These are phyloP conservation scores for Catamblyrhynchus diadema DNA, from an alignment of 2,797 vertebrate genomes.

Conservation along the genomic window DNA sequence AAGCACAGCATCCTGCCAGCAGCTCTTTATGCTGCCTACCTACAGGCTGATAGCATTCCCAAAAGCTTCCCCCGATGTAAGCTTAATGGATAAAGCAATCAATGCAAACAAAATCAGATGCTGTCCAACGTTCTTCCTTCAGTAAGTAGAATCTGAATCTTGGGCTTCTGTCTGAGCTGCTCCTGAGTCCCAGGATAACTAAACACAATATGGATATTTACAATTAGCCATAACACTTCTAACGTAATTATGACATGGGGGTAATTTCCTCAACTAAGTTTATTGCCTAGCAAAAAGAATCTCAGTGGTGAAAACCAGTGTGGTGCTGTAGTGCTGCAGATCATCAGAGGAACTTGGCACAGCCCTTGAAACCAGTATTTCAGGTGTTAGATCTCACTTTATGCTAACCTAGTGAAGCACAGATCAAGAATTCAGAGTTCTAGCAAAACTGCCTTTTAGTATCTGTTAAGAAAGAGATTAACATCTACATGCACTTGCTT, in stretches of 20 bases:
- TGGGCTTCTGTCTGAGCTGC: not conserved
- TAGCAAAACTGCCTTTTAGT: not conserved
- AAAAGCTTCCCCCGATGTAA: not conserved
- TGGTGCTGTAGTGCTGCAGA: not conserved
- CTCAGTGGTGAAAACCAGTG: not conserved
- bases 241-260: not conserved
- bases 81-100: constrained; percentile 48
- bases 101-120: not conserved
- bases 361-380: not conserved
- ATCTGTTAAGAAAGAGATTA: not conserved
- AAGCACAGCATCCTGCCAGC: not conserved
- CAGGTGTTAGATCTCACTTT: not conserved
- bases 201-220: not conserved
- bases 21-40: not conserved
- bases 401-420: not conserved
- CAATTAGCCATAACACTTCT: not conserved
- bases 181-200: not conserved
- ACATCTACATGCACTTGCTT: not conserved
- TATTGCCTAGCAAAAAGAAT: not conserved
- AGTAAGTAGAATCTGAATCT: not conserved
- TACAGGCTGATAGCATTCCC: not conserved
- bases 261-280: not conserved
- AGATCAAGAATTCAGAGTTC: not conserved
- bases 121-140: not conserved
- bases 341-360: not conserved